Base-by-base conservation (phyloP, 1,140 invertebrate species). In the Lasaia peninsularis region DNA sequence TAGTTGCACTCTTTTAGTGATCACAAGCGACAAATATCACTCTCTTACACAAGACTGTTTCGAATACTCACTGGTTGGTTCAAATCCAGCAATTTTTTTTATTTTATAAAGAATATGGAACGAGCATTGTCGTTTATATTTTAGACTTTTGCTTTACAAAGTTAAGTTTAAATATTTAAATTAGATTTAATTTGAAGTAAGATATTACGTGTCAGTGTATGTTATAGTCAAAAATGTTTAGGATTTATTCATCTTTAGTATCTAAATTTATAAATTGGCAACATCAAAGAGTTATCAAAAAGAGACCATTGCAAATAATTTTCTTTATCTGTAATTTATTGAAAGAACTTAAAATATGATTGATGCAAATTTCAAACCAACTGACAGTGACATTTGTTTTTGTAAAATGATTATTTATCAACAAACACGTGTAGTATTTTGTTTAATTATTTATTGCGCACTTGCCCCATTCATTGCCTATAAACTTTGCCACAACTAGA, bases 21-120 rank as follows among this genome's bases (percentile, higher is more conserved):
- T 33, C 52, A 53, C 44, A 18, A 24, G 58, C 58, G 40, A 60
- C 44, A 33, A 28, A 49, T 32, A 44, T 31, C 16, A 52, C 24
- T 56, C 21, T 52, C 14, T 51, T 51, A 48, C 33, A 57, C 34
- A 67, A 73, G 68, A 71, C 68, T 73, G 49, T 53, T 54, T 50
- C 33, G 60, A 73, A 71, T 71, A 73, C 71, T 73, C 65, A 44
- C 40, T 44, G 40, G 40, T 44, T 44, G 18, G 40, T 44, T 20
- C 2, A 40, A 10, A 14, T 14, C 40, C 40, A 44, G 40, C 40
- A n/a, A 14, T 14, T 35, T 35, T 37, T 44, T 44, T 44, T n/a
- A 28, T 28, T 28, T 28, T 28, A 28, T 6, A 28, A 44, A 44
- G 40, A 44, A 14, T 44, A 16, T 40, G 14, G 7, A 44, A 44